These are phyloP conservation scores for Orthosia gracilis DNA, from an alignment of 2,888 invertebrate species.

Conservation along the genomic window DNA sequence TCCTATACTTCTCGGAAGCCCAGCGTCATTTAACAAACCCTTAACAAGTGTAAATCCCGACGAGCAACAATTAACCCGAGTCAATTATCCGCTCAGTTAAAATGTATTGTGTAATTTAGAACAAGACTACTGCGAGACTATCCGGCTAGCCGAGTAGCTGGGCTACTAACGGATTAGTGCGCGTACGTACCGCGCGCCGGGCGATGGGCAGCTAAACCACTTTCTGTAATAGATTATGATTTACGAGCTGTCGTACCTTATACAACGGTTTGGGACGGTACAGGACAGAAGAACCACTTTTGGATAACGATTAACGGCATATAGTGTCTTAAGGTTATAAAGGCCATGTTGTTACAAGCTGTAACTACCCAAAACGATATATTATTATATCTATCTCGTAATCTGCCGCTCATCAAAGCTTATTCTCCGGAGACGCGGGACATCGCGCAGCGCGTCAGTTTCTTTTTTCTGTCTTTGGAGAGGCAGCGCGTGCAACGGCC, in stretches of 20 bases:
- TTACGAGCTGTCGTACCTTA: conserved; percentile 50
- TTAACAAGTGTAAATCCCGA: conserved; percentile 41
- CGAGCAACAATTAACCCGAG: conserved; percentile 41
- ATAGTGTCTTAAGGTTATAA: not conserved
- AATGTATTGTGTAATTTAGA: conserved; percentile 55
- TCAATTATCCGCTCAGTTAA: conserved; percentile 57
- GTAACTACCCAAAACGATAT: too few relatives aligned
- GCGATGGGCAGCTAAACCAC: conserved; percentile 38
- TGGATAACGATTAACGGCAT: not conserved
- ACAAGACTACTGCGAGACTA: conserved; percentile 19
- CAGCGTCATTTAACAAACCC: conserved; percentile 35
- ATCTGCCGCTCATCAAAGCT: too few relatives aligned
- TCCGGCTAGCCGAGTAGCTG: not conserved
- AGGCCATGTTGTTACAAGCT: not conserved
- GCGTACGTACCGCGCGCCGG: conserved; percentile 1
- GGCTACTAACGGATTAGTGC: conserved; percentile 32
- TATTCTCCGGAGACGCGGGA: too few relatives aligned
- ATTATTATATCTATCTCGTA: too few relatives aligned
- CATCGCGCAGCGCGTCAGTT: too few relatives aligned
- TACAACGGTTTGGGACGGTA: not conserved
- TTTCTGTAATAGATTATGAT: conserved; percentile 62
- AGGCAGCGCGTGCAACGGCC: too few relatives aligned
- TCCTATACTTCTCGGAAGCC: not conserved
- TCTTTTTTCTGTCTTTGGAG: too few relatives aligned
- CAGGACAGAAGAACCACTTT: conserved; percentile 20